Evolutionary conservation across 2,888 invertebrate genomes (phyloP).

Genomic region (Cryptophagus acutangulus): DNA sequence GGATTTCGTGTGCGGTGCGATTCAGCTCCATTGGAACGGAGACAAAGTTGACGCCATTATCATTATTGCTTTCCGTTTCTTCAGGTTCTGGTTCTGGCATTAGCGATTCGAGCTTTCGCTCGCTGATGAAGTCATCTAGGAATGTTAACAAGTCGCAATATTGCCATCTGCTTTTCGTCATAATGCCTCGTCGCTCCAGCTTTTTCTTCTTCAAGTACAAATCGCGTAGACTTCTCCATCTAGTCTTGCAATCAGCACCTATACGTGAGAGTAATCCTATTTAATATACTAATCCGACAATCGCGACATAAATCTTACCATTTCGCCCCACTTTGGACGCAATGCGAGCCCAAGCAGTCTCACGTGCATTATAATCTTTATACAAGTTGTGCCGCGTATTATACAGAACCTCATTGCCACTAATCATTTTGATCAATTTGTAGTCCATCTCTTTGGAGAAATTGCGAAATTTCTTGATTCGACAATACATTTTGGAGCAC

Average conservation of each 20-base stretch:
- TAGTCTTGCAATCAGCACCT: slow-evolving; percentile 26
- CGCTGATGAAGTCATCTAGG: slow-evolving; percentile 21
- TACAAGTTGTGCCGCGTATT: slow-evolving; percentile 22
- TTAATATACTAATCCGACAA: no score
- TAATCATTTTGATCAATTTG: slow-evolving; percentile 24
- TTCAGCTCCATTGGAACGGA: no score
- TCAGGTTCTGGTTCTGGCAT: slow-evolving; percentile 11
- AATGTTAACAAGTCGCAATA: slow-evolving; percentile 24
- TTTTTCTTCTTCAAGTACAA: slow-evolving; percentile 24
- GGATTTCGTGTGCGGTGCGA: no score
- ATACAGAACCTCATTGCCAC: slow-evolving; percentile 24
- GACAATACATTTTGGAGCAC: slow-evolving; percentile 8
- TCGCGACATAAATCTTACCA: no score
- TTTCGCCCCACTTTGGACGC: slow-evolving; percentile 23
- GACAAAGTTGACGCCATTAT: not conserved
- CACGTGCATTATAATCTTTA: slow-evolving; percentile 22
- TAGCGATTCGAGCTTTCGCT: no score
- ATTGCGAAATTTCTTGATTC: slow-evolving; percentile 21
- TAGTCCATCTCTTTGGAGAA: slow-evolving; percentile 25
- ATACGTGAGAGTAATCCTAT: no score
- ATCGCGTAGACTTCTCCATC: slow-evolving; percentile 26
- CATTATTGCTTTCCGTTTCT: slow-evolving; percentile 16
- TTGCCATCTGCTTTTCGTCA: slow-evolving; percentile 18
- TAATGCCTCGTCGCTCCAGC: slow-evolving; percentile 21
- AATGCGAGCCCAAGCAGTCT: slow-evolving; percentile 25